Evolutionary conservation across 2,113 vertebrate species (phyloP).

Genomic region (Nipponia nippon): DNA sequence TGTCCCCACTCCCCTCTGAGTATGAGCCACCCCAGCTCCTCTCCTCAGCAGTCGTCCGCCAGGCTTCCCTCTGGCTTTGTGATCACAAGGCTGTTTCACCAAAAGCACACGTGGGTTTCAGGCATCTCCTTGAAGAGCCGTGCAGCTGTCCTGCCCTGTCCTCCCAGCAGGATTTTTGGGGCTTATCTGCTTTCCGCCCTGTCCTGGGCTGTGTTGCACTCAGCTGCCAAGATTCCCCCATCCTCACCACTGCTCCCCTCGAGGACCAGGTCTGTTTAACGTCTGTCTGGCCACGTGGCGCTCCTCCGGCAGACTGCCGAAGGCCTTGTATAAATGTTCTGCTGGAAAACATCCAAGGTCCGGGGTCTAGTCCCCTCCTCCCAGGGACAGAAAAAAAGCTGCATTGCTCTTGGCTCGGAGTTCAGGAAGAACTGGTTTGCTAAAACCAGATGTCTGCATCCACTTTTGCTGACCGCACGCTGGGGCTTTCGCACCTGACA

Average conservation of each 20-base stretch:
- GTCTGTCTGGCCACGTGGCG: background rate
- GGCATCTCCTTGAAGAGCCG: fast-evolving
- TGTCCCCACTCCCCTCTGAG: fast-evolving
- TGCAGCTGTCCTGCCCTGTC: background rate
- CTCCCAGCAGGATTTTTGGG: background rate
- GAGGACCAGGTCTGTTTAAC: background rate
- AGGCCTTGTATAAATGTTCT: background rate
- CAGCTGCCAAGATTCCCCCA: background rate
- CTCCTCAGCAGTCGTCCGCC: fast-evolving
- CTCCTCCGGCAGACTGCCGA: background rate
- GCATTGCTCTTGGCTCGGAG: background rate
- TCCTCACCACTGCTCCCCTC: background rate
- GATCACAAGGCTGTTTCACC: background rate
- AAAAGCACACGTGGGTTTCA: fast-evolving
- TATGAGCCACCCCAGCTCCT: background rate
- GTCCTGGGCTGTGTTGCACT: background rate
- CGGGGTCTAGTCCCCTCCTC: background rate
- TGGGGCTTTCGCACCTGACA: background rate
- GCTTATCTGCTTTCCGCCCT: background rate
- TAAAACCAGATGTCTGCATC: background rate
- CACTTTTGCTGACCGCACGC: background rate
- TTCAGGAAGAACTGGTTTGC: background rate
- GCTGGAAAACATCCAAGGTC: background rate
- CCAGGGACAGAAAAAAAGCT: background rate
- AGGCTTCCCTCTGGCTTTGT: background rate